These are phyloP conservation scores for Mormyrus hasselquistii DNA, from an alignment of 2,797 vertebrate species.

Conservation along the genomic window DNA sequence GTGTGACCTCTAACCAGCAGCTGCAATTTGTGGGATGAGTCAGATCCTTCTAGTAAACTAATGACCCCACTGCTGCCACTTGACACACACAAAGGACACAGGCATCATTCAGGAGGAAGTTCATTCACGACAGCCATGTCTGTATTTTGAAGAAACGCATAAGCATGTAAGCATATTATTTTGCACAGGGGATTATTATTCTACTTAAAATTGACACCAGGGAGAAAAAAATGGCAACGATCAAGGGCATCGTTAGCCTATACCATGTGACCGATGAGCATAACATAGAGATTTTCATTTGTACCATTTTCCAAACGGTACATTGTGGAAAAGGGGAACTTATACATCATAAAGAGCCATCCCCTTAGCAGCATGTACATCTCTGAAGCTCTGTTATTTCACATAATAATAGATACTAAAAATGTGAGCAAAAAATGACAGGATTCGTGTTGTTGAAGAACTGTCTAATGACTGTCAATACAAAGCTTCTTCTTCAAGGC, in stretches of 20 bases:
- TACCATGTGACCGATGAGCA: neutral
- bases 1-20: neutral
- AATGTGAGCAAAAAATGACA: neutral
- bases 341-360: neutral
- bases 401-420: neutral
- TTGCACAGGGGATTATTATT: neutral
- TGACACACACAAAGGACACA: neutral
- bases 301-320: neutral
- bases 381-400: neutral
- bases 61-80: neutral
- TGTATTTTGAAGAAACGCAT: neutral
- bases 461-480: neutral
- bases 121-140: neutral
- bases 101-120: neutral
- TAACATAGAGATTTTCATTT: neutral
- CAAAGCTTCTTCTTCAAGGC: conserved; percentile 2
- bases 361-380: neutral
- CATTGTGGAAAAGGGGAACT: neutral
- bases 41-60: neutral
- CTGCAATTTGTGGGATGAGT: neutral
- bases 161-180: neutral
- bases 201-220: neutral
- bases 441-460: neutral
- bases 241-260: neutral
- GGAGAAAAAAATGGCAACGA: neutral